Conservation (phyloP, 35 echinoderm and acorn worm genomes). For the Hemicentrotus pulcherrimus region DNA sequence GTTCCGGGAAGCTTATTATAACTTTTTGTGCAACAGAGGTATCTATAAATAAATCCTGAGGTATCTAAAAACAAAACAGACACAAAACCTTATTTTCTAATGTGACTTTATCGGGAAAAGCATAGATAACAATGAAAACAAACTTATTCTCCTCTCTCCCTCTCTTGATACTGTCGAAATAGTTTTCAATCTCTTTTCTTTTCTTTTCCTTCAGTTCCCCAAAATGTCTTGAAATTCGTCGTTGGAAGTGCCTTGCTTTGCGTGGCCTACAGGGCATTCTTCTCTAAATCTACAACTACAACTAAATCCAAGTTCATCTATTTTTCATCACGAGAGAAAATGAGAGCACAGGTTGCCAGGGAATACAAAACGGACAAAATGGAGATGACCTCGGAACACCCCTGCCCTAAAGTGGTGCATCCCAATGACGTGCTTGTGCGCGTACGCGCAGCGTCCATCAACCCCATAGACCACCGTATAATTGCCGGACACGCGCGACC, state of each 20-base stretch:
- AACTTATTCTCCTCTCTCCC: no score
- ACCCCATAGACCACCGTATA: slow-evolving; percentile 62
- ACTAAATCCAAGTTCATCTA: slow-evolving; percentile 26
- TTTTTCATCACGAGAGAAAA: slow-evolving; percentile 23
- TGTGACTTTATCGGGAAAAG: no score
- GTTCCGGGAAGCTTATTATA: no score
- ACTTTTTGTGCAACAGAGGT: no score
- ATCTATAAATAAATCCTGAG: no score
- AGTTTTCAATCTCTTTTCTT: neutral
- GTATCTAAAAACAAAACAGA: no score
- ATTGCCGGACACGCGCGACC: slow-evolving; percentile 57
- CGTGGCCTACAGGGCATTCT: neutral
- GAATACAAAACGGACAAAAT: slow-evolving; percentile 62
- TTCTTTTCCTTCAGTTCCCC: neutral
- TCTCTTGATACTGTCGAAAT: no score
- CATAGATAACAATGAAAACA: no score
- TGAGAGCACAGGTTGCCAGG: slow-evolving; percentile 65
- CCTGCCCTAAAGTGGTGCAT: slow-evolving; percentile 50
- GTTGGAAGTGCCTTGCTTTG: neutral
- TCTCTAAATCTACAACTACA: neutral
- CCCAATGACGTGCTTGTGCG: slow-evolving; percentile 63
- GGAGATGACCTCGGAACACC: slow-evolving; percentile 7
- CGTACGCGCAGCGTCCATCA: slow-evolving; percentile 70
- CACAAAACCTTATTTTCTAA: no score
- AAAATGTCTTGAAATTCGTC: neutral